These are phyloP conservation scores for Ceratina calcarata DNA, from an alignment of 1,140 invertebrate species.

Conservation along the genomic window DNA sequence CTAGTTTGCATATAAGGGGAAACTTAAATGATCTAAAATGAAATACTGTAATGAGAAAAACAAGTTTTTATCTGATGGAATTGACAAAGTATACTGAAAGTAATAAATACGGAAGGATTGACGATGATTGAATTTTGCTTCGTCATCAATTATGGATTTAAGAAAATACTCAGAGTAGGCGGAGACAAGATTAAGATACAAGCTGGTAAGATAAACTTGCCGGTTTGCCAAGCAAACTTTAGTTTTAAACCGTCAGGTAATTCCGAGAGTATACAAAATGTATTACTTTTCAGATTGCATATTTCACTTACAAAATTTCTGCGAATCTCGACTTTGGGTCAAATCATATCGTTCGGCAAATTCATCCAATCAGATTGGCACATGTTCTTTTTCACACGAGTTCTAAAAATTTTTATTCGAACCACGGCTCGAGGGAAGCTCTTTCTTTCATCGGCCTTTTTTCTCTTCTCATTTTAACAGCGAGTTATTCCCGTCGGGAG, in stretches of 20 bases:
- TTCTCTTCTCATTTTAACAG: not conserved
- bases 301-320: not conserved
- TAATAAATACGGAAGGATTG: no score
- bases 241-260: not conserved
- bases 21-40: no score
- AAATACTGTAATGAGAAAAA: no score
- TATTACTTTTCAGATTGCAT: not conserved
- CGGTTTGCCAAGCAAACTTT: not conserved
- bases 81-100: no score
- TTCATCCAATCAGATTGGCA: not conserved
- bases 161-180: not conserved
- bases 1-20: no score
- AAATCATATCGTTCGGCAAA: not conserved
- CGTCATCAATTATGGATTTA: no score
- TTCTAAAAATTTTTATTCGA: not conserved
- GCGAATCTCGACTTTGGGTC: no score
- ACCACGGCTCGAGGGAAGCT: not conserved
- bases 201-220: not conserved
- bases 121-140: no score
- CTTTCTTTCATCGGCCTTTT: not conserved
- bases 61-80: no score
- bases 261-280: not conserved
- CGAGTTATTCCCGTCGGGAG: slow-evolving; percentile 19
- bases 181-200: not conserved
- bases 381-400: no score